Percentiles rank a stretch among this genome's conserved stretches.
Conservation (phyloP, 2,797 vertebrate species). For the Melanotaenia trifasciata region DNA sequence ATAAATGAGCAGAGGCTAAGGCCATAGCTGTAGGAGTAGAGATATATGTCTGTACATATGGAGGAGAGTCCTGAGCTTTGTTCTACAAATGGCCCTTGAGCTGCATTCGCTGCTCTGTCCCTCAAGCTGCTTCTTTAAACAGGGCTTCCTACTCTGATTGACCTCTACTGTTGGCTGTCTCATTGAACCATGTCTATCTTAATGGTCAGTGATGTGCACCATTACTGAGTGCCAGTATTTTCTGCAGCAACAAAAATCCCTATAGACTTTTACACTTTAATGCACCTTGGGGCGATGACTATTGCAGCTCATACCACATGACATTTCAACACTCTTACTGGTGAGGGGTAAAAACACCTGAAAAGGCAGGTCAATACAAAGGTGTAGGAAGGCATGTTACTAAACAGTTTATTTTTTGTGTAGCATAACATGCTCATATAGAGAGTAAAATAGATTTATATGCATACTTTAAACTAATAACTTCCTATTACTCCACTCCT, state of each 20-base stretch:
- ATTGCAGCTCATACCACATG: conserved; percentile 30
- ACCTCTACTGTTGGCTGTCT: conserved; percentile 63
- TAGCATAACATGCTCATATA: neutral
- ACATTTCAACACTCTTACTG: conserved; percentile 43
- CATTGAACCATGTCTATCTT: conserved; percentile 71
- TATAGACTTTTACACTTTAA: conserved; percentile 47
- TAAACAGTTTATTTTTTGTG: conserved; percentile 42
- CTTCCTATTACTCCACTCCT: too few relatives aligned
- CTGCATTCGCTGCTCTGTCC: conserved; percentile 41
- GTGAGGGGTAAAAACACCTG: conserved; percentile 18
- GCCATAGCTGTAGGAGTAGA: conserved; percentile 15
- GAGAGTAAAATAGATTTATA: neutral
- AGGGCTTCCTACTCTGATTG: conserved; percentile 63
- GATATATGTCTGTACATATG: conserved; percentile 42
- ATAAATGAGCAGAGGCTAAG: conserved; percentile 42
- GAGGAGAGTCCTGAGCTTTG: conserved; percentile 35
- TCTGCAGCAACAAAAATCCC: conserved; percentile 48
- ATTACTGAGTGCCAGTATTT: conserved; percentile 61
- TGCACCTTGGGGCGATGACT: conserved; percentile 47
- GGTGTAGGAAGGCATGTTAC: conserved; percentile 17
- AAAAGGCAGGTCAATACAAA: conserved; percentile 27
- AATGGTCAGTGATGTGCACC: conserved; percentile 70
- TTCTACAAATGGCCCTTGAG: conserved; percentile 46
- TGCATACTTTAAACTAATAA: neutral
- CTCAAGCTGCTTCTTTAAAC: conserved; percentile 61